These are phyloP conservation scores for Bos javanicus DNA, from an alignment of 2,113 vertebrate species.

Conservation along the genomic window DNA sequence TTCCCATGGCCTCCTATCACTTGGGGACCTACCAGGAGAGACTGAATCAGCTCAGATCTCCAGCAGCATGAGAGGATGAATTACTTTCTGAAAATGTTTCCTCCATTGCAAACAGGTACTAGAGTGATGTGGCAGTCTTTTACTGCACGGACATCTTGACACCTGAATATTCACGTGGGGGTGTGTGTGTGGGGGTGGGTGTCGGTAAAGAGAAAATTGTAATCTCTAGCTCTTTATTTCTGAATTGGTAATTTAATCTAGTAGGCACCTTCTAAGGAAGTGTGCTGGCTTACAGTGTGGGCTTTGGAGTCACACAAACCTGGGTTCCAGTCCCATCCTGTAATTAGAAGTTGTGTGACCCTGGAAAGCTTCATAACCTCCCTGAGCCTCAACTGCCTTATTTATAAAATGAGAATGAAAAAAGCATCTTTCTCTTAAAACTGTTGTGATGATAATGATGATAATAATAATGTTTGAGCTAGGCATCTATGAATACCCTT, in stretches of 20 bases:
- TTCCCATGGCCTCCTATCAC: neutral
- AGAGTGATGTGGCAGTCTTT: neutral
- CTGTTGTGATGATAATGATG: neutral
- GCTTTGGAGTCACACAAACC: neutral
- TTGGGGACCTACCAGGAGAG: neutral
- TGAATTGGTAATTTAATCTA: neutral
- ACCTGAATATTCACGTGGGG: neutral
- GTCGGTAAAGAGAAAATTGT: neutral
- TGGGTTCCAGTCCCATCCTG: neutral
- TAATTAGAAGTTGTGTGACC: neutral
- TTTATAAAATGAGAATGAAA: neutral
- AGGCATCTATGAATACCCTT: neutral
- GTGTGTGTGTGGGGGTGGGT: fast-evolving
- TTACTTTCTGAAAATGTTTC: neutral
- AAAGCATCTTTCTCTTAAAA: neutral
- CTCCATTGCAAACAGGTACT: neutral
- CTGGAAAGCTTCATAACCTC: neutral
- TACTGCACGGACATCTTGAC: neutral
- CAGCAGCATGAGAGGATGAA: neutral
- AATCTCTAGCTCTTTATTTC: neutral
- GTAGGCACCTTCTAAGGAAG: neutral
- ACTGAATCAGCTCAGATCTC: neutral
- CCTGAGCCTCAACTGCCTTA: neutral
- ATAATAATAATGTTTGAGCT: neutral
- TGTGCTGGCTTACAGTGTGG: neutral